These are phyloP conservation scores for Belonocnema kinseyi DNA, from an alignment of 1,140 invertebrate genomes.

Conservation along the genomic window DNA sequence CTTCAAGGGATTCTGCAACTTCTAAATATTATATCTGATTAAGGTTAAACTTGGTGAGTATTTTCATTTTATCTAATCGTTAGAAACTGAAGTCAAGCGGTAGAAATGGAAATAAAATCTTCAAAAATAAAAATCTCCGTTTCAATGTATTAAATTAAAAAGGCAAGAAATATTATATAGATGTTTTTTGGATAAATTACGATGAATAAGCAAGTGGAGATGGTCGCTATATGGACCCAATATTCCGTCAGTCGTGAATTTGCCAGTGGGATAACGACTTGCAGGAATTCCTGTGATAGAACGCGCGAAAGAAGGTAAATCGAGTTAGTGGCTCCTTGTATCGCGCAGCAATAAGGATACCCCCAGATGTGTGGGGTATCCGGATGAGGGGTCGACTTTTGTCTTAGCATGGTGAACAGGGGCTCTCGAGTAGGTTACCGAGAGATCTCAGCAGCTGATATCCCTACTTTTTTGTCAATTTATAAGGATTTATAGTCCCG, in stretches of 20 bases:
- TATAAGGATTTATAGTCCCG: constrained; percentile 68
- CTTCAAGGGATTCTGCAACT: no score
- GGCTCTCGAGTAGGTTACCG: constrained; percentile 57
- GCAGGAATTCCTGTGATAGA: constrained; percentile 11
- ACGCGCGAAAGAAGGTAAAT: constrained; percentile 21
- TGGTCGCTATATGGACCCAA: background rate
- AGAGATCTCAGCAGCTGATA: constrained; percentile 64
- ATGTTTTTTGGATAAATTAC: background rate
- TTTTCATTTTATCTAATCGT: no score
- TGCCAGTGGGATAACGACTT: constrained; percentile 21
- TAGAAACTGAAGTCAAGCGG: no score
- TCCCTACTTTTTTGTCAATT: constrained; percentile 69
- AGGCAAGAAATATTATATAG: background rate
- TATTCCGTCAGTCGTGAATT: constrained; percentile 20
- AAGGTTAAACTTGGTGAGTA: no score
- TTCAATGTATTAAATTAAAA: background rate
- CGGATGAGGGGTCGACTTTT: constrained; percentile 63
- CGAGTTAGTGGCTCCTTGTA: constrained; percentile 29
- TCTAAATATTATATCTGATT: no score
- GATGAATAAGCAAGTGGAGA: background rate
- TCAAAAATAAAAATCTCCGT: no score
- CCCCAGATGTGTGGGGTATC: constrained; percentile 40
- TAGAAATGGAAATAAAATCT: no score
- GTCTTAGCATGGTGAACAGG: constrained; percentile 58
- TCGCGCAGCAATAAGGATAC: constrained; percentile 22